Evolutionary conservation across 1,140 invertebrate genomes (phyloP), one percentile per base, ranked within the genome.

Genomic region (Orchesella cincta): DNA sequence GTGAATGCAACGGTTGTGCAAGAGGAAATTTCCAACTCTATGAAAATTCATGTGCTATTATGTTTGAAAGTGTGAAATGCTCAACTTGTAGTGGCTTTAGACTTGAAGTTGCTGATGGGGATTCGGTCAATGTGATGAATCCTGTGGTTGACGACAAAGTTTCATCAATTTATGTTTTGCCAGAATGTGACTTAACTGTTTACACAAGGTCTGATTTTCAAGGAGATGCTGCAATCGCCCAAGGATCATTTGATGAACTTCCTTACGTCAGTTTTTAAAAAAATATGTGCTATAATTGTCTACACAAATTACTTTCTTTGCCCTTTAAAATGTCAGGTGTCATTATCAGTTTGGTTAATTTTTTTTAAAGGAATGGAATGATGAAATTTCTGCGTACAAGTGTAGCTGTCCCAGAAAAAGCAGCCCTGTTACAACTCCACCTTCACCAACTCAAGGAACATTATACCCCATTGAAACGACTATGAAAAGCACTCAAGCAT

Each of bases 11-110:
- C 0, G 18, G 31, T 31, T 77, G 76, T 34, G 14, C 3, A 23
- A 64, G 46, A 28, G 36, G 26, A 14, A 33, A 36, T 29, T 31
- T 51, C 39, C 76, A 31, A 29, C 62, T 46, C 20, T 46, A 31
- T 62, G 71, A 64, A 35, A 35, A 73, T 51, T 36, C 70, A 1
- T 77, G 76, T 64, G 76, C 76, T 14, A 16, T 77, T 73, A 1
- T 77, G 18, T 77, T 54, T 51, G 39, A 73, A 39, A 1, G 29
- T 26, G 31, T 1, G 29, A n/a, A 26, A 36, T 77, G 76, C 26
- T 52, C 36, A 14, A 31, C 12, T 8, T 36, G 26, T 29, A n/a
- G 35, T 29, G 70, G 71, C 54, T 77, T 73, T 39, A 8, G 35
- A 14, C 34, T 51, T n/a, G 34, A 73, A 16, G 71, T 73, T 8